Conservation (phyloP, 2,888 invertebrate species). For the Pegoplata infirma region DNA sequence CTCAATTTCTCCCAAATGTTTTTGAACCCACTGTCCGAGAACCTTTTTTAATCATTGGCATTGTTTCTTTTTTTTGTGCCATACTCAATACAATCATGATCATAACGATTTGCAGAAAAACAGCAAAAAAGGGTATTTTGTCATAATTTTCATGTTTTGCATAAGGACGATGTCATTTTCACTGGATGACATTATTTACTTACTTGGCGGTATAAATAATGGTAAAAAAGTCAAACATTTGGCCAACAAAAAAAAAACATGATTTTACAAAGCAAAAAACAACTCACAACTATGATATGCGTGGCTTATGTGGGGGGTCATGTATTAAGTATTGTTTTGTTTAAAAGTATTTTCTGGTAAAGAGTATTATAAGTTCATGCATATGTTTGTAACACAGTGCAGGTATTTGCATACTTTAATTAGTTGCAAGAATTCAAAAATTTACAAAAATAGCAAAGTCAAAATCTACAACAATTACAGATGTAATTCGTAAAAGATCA, state of each 20-base stretch:
- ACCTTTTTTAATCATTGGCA: slow-evolving; percentile 6
- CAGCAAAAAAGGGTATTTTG: slow-evolving; percentile 60
- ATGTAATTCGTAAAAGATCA: too few relatives aligned
- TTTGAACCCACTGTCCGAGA: slow-evolving; percentile 48
- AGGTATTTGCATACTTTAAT: too few relatives aligned
- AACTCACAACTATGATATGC: slow-evolving; percentile 9
- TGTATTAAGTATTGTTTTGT: slow-evolving; percentile 62
- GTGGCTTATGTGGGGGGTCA: slow-evolving; percentile 63
- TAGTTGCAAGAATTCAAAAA: too few relatives aligned
- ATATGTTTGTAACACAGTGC: too few relatives aligned
- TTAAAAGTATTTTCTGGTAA: slow-evolving; percentile 6
- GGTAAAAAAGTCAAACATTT: slow-evolving; percentile 10
- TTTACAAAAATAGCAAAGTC: too few relatives aligned
- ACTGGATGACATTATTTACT: slow-evolving; percentile 64
- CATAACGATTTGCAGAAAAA: slow-evolving; percentile 27
- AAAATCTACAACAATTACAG: too few relatives aligned
- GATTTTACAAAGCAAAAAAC: slow-evolving; percentile 3
- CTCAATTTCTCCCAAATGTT: too few relatives aligned
- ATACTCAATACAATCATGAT: slow-evolving; percentile 22
- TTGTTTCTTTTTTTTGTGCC: slow-evolving; percentile 15
- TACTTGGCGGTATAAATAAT: slow-evolving; percentile 57
- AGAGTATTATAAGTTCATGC: too few relatives aligned
- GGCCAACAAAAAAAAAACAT: slow-evolving; percentile 6
- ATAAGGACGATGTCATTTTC: slow-evolving; percentile 65
- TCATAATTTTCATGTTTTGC: slow-evolving; percentile 66